Conservation (phyloP, 1,140 invertebrate genomes). For the Bombus terrestris region DNA sequence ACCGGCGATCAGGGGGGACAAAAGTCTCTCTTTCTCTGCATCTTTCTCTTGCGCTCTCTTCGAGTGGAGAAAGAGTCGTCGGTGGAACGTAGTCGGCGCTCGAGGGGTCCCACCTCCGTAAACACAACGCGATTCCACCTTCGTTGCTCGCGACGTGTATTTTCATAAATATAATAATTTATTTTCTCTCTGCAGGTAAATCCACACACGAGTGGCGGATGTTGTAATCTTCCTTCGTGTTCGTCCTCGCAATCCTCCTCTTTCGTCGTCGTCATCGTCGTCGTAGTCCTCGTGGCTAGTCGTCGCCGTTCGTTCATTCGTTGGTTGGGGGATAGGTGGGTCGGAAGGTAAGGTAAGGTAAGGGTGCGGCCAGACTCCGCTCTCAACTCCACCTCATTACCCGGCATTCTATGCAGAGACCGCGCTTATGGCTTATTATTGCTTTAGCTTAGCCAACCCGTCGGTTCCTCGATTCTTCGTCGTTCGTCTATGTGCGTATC, state of each 20-base stretch:
- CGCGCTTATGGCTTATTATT: constrained; percentile 82
- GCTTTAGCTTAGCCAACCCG: constrained; percentile 77
- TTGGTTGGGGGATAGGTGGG: constrained; percentile 73
- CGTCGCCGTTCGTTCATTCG: constrained; percentile 19
- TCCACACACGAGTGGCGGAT: constrained; percentile 56
- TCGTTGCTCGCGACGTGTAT: constrained; percentile 39
- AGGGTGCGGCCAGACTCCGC: constrained; percentile 81
- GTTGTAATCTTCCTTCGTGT: constrained; percentile 60
- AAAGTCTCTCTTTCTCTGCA: constrained; percentile 38
- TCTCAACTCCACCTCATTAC: constrained; percentile 82
- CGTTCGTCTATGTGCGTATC: constrained; percentile 15
- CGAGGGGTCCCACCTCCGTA: constrained; percentile 58
- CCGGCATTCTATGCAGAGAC: constrained; percentile 82
- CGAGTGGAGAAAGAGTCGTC: constrained; percentile 33
- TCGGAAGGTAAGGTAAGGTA: constrained; percentile 76
- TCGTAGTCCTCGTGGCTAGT: constrained; percentile 43
- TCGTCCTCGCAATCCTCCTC: constrained; percentile 34
- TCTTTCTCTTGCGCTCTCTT: neutral
- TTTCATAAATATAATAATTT: constrained; percentile 74
- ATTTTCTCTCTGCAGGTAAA: constrained; percentile 68
- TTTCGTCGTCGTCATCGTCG: constrained; percentile 38
- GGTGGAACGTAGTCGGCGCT: constrained; percentile 56
- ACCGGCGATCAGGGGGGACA: constrained; percentile 59
- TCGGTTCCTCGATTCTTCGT: constrained; percentile 62
- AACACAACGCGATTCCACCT: constrained; percentile 25